phyloP scores from a whole-genome alignment of 2,113 vertebrate genomes.

The Desmodus rotundus region DNA sequence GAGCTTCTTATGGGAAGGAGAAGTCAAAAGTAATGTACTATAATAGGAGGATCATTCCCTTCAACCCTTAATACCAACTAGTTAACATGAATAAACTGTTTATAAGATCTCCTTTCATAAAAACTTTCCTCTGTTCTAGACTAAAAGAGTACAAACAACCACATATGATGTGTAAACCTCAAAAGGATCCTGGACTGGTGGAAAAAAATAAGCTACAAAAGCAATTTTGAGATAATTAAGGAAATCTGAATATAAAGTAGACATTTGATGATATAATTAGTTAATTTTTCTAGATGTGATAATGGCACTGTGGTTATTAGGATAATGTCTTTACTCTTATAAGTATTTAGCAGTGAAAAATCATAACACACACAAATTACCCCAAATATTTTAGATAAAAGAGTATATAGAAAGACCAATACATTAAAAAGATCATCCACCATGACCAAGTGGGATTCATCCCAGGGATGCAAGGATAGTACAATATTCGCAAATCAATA shows the following conservation, averaged over 20 bases:
- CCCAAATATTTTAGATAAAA: neutral
- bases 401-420: neutral
- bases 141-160: neutral
- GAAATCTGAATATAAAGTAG: neutral
- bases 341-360: slow-evolving; percentile 6
- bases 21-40: neutral
- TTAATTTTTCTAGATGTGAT: slow-evolving; percentile 18
- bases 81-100: neutral
- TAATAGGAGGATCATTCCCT: neutral
- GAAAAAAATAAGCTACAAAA: neutral
- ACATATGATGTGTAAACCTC: neutral
- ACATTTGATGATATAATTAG: neutral
- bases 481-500: no score
- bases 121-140: neutral
- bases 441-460: no score
- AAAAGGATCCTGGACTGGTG: neutral
- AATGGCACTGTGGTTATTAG: neutral
- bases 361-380: neutral
- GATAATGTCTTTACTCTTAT: neutral
- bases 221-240: neutral
- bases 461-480: no score
- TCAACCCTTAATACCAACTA: neutral
- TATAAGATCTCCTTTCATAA: neutral
- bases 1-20: neutral
- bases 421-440: no score